phyloP scores from a whole-genome alignment of 1,140 invertebrate species.

The Ceratitis capitata region DNA sequence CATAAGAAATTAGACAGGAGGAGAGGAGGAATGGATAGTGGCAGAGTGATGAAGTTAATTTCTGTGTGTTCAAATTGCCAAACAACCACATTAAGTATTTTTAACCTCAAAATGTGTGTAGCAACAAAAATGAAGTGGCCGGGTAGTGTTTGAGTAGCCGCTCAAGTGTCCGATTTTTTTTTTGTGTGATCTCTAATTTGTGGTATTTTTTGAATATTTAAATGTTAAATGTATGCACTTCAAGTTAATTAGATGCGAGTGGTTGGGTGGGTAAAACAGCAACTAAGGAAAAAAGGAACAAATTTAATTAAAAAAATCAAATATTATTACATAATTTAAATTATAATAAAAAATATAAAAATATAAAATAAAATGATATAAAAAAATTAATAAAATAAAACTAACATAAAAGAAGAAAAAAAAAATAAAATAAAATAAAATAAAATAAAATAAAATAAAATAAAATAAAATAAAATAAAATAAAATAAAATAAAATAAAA shows the following conservation, averaged over 20 bases:
- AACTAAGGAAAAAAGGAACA: too few species aligned
- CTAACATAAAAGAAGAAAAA: too few species aligned
- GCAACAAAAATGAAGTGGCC: background rate
- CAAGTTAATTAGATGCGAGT: background rate
- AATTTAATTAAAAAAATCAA: too few species aligned
- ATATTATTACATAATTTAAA: too few species aligned
- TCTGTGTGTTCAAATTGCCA: background rate
- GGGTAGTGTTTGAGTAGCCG: background rate
- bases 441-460: too few species aligned
- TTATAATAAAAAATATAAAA: too few species aligned
- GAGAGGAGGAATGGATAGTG: background rate
- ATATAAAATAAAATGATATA: too few species aligned
- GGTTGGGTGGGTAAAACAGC: background rate
- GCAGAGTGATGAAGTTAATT: constrained; percentile 33
- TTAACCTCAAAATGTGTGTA: background rate
- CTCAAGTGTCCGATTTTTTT: background rate
- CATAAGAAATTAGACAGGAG: background rate
- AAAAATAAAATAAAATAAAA: too few species aligned
- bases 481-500: too few species aligned
- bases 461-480: too few species aligned
- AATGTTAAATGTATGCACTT: background rate
- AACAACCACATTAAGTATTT: background rate
- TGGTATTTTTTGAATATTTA: background rate
- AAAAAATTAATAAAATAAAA: too few species aligned
- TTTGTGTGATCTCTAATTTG: background rate